Evolutionary conservation across 2,113 vertebrate genomes (phyloP).

Genomic region (Hydrolagus affinis): DNA sequence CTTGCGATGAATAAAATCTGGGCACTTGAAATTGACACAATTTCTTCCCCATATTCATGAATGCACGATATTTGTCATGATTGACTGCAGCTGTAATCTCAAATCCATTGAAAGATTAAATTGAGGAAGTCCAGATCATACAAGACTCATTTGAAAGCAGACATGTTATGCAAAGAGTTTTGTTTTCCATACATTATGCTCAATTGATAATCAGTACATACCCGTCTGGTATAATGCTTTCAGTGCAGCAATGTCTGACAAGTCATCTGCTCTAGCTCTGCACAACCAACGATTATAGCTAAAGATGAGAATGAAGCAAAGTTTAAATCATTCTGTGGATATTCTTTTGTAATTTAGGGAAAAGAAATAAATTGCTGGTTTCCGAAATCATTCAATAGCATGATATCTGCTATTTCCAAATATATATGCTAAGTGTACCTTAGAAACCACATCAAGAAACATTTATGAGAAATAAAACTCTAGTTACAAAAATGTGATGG

Average conservation of each 20-base stretch:
- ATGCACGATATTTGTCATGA: too few relatives aligned
- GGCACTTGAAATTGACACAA: too few relatives aligned
- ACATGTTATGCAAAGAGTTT: too few relatives aligned
- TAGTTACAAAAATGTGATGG: neutral
- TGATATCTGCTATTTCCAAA: neutral
- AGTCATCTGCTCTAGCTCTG: slow-evolving; percentile 86
- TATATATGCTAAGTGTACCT: neutral
- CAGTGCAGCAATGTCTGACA: slow-evolving; percentile 90
- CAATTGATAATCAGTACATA: slow-evolving; percentile 44
- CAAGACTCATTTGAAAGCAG: too few relatives aligned
- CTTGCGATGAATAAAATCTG: too few relatives aligned
- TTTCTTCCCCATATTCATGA: too few relatives aligned
- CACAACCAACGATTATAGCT: slow-evolving; percentile 95
- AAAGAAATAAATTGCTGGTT: too few relatives aligned
- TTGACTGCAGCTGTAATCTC: too few relatives aligned
- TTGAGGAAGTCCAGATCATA: too few relatives aligned
- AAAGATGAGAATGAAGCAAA: slow-evolving; percentile 40
- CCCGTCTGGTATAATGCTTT: slow-evolving; percentile 96
- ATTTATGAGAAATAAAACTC: neutral
- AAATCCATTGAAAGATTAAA: too few relatives aligned
- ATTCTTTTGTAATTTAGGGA: neutral
- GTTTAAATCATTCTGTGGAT: neutral
- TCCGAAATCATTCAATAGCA: neutral
- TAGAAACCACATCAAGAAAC: neutral
- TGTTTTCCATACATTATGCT: too few relatives aligned